Percentiles rank a stretch among this genome's conserved stretches.
These are phyloP conservation scores for Holacanthus passer DNA, from an alignment of 2,113 vertebrate genomes.

Conservation along the genomic window DNA sequence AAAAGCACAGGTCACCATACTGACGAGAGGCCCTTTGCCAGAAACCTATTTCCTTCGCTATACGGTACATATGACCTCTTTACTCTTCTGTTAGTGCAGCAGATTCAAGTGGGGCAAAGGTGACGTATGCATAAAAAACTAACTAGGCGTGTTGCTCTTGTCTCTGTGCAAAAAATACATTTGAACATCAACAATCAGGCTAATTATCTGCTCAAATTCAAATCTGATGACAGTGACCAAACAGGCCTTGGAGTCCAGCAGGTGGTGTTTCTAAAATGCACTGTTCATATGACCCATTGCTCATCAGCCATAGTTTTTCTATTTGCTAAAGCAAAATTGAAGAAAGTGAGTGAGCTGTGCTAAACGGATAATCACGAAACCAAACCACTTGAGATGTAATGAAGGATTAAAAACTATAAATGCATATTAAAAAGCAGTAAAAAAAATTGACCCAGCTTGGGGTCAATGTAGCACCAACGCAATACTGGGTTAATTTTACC, in stretches of 20 bases:
- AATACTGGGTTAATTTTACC: too few relatives aligned
- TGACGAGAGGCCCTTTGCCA: constrained; percentile 1
- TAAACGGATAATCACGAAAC: not conserved
- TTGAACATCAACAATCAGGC: not conserved
- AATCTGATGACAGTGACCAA: not conserved
- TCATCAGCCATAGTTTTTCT: not conserved
- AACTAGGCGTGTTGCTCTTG: not conserved
- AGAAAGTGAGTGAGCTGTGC: not conserved
- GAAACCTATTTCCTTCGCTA: not conserved
- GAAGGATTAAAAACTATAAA: not conserved
- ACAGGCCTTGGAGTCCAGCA: not conserved
- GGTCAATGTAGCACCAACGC: too few relatives aligned
- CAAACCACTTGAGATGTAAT: not conserved
- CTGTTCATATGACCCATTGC: not conserved
- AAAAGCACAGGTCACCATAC: not conserved
- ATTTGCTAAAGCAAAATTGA: not conserved
- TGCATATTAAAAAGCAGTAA: too few relatives aligned
- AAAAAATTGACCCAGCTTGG: too few relatives aligned
- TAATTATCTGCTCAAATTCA: not conserved
- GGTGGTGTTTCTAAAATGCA: not conserved
- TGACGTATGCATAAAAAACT: not conserved
- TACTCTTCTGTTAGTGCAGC: not conserved
- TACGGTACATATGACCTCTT: not conserved
- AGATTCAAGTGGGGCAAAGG: not conserved
- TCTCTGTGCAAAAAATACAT: not conserved